phyloP scores from a whole-genome alignment of 2,888 invertebrate species.

The Orchesella flavescens region DNA sequence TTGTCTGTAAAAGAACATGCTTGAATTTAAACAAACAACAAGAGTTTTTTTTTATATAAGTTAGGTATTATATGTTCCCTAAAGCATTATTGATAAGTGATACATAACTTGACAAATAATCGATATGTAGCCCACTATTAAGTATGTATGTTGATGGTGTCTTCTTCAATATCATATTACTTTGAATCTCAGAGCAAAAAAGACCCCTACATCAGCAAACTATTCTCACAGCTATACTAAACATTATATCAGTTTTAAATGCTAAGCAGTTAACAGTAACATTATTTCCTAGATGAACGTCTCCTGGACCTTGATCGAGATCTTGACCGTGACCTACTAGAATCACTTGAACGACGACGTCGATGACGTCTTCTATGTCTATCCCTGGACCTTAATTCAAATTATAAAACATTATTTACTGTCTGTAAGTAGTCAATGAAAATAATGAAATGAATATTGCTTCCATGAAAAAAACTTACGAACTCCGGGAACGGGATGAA shows the following conservation, averaged over 20 bases:
- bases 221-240: too few relatives aligned
- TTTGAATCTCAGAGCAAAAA: too few relatives aligned
- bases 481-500: conserved; percentile 52
- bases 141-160: too few relatives aligned
- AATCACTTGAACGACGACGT: conserved; percentile 46
- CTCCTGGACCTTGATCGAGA: conserved; percentile 42
- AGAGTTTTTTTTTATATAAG: too few relatives aligned
- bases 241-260: neutral
- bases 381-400: conserved; percentile 46
- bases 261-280: neutral
- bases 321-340: conserved; percentile 50
- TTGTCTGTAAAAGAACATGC: too few relatives aligned
- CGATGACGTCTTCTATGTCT: conserved; percentile 48
- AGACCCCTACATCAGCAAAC: too few relatives aligned
- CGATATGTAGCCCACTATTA: too few relatives aligned
- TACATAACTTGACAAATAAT: neutral
- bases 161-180: too few relatives aligned
- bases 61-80: too few relatives aligned
- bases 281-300: conserved; percentile 53
- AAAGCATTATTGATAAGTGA: too few relatives aligned
- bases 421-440: neutral
- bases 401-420: neutral
- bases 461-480: conserved; percentile 28
- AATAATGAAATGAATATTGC: neutral
- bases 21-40: too few relatives aligned